Evolutionary conservation across 92 coral and sea anemone genomes (phyloP), one percentile per base, ranked within the genome.

Genomic region (Meandrina meandrites): DNA sequence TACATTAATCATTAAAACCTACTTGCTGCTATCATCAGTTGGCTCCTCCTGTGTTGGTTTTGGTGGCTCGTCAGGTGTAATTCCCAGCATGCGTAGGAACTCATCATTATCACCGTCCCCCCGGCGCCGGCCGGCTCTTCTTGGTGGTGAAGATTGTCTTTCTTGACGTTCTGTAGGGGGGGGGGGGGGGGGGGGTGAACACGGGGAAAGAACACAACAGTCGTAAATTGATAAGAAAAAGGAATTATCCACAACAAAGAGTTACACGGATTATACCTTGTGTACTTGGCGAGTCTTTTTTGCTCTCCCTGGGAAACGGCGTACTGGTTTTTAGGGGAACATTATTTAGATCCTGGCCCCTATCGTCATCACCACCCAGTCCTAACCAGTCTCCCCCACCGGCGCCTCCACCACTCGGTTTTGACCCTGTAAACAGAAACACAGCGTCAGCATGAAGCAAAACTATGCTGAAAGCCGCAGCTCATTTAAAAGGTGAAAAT

Each of bases 331-430:
- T 86, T 35, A 32, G 83, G 17, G 79, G 58, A 58, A 88, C 67
- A 15, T 56, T 64, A n/a, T 28, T 70, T 30, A 79, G 58, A 56
- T 86, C 82, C 89, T 70, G 72, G 69, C 50, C 73, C 27, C 58
- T 54, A 54, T 69, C 73, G 57, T 79, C 89, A 76, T 92, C 97
- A 80, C 89, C 91, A 56, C 98, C 95, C 37, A 97, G 92, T 40
- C 98, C 99, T 47, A 97, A 90, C 99, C 99, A 97, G 88, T 97
- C 94, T 30, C 90, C 90, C 22, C 93, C 97, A 31, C 92, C 90
- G 31, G 91, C 89, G 34, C 91, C 86, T 40, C 68, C 68, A 48
- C 88, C 88, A 79, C 94, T 82, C 8, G 93, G 53, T 84, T 82
- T 93, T 45, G 90, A 85, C 56, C 86, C 94, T 93, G 90, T 31